Evolutionary conservation across 2,888 invertebrate genomes (phyloP).

Genomic region (Tinea pellionella): DNA sequence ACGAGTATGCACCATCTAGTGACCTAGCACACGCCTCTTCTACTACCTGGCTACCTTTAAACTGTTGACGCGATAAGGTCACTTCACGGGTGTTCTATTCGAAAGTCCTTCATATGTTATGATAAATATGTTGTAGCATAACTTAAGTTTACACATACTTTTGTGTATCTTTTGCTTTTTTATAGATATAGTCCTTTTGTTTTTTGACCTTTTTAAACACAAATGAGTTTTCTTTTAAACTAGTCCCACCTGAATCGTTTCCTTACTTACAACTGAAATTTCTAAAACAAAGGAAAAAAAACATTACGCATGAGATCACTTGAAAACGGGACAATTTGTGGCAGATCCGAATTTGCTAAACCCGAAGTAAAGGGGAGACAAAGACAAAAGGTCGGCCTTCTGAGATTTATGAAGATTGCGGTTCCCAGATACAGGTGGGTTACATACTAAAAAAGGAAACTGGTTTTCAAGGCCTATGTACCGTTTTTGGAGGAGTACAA

Average conservation of each 20-base stretch:
- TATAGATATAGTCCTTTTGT: too few relatives aligned
- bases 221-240: not conserved
- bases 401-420: slow-evolving; percentile 59
- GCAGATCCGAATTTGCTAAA: slow-evolving; percentile 54
- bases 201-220: not conserved
- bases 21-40: too few relatives aligned
- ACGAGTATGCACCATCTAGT: too few relatives aligned
- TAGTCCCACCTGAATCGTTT: not conserved
- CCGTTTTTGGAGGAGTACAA: not conserved
- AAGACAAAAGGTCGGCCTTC: slow-evolving; percentile 52
- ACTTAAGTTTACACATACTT: too few relatives aligned
- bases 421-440: slow-evolving; percentile 23
- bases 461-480: not conserved
- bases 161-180: too few relatives aligned
- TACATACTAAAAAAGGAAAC: slow-evolving; percentile 3
- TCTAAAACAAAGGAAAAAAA: slow-evolving; percentile 1
- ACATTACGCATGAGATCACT: slow-evolving; percentile 19
- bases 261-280: not conserved
- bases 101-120: too few relatives aligned
- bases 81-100: too few relatives aligned
- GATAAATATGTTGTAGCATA: too few relatives aligned
- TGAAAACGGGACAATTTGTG: slow-evolving; percentile 46
- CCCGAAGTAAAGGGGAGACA: slow-evolving; percentile 42
- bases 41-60: too few relatives aligned
- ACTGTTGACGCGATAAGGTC: too few relatives aligned